These are phyloP conservation scores for Tribolium freemani DNA, from an alignment of 2,888 invertebrate species.

Conservation along the genomic window DNA sequence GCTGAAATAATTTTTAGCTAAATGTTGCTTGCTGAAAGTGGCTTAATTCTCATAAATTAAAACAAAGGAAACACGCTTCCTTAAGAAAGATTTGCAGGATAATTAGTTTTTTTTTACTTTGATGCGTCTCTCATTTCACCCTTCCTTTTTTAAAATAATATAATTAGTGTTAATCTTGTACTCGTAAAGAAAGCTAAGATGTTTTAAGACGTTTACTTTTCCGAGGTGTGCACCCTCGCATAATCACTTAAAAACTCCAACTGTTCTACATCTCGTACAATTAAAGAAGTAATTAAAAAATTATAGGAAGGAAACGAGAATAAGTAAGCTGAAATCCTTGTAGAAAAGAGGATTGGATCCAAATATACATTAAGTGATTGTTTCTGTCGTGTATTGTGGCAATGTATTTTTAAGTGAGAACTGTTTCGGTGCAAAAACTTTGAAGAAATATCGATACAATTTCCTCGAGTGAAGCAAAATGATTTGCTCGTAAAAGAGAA, in stretches of 20 bases:
- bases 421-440: conserved; percentile 17
- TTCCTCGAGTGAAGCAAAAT: conserved; percentile 65
- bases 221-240: conserved; percentile 19
- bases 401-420: conserved; percentile 24
- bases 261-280: conserved; percentile 4
- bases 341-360: conserved; percentile 10
- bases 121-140: conserved; percentile 40
- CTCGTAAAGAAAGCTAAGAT: conserved; percentile 32
- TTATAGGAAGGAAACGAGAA: background rate
- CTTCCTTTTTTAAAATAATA: conserved; percentile 44
- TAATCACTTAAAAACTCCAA: conserved; percentile 28
- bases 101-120: conserved; percentile 47
- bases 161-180: conserved; percentile 50
- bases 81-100: conserved; percentile 50
- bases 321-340: background rate
- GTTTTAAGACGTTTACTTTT: conserved; percentile 28
- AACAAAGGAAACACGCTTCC: conserved; percentile 52
- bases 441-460: conserved; percentile 64
- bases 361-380: conserved; percentile 25
- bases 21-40: conserved; percentile 49
- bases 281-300: conserved; percentile 24
- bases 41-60: conserved; percentile 45
- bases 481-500: conserved; percentile 64
- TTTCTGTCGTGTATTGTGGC: conserved; percentile 23
- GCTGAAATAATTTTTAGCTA: conserved; percentile 53